Evolutionary conservation across 2,888 invertebrate genomes (phyloP), one percentile per base, ranked within the genome.

Genomic region (Onchidella celtica): DNA sequence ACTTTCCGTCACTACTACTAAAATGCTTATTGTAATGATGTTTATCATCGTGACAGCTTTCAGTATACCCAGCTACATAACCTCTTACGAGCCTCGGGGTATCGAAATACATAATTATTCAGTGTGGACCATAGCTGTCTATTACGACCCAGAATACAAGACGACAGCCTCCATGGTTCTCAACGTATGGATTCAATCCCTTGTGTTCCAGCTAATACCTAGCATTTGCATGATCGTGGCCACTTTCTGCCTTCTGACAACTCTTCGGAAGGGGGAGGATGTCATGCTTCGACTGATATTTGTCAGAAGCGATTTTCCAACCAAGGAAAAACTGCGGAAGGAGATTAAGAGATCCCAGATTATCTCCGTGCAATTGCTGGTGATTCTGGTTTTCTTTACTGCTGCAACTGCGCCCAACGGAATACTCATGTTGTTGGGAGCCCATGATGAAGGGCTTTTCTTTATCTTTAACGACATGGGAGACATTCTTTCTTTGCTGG

Each of bases 401-500:
- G 95, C 97, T 83, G 97, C 97, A 0, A 98, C 98, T 92, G 96
- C 97, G 84, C 98, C 98, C 0, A 97, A 97, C 91, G 97, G 94
- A 21, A 90, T 94, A 27, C 90, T 94, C 85, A 97, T 96, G 1
- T 94, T 98, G 29, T 94, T 98, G 57, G 96, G 96, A 78, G 96
- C 96, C 0, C 94, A 96, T 11, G 97, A 97, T 14, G 95, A 95
- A 91, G 97, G 98, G 93, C 92, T 93, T 83, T 83, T 88, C 21
- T 89, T 92, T 61, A 90, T 94, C 34, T 98, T 98, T 93, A 85
- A 86, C n/a, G 93, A 92, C 17, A 87, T 94, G 38, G 94, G 94
- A 4, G 97, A 98, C 91, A 92, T 97, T 77, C 96, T 98, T 96
- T 98, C 98, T 93, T 96, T 97, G 81, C 93, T 98, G 89, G 97